Base-by-base conservation (phyloP, 2,113 vertebrate species). In the Piaya cayana region DNA sequence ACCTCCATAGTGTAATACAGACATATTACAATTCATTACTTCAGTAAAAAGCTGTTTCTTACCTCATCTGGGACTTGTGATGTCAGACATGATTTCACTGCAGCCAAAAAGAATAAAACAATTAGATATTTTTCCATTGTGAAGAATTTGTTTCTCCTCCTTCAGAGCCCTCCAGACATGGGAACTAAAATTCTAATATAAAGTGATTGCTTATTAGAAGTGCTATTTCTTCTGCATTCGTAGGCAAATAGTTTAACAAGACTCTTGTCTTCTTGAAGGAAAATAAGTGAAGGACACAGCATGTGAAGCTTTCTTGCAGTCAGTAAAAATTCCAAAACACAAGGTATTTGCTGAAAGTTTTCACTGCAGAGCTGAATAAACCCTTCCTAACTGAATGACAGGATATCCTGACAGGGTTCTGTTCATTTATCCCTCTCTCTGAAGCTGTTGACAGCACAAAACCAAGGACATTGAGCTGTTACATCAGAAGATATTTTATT, bases 361-460 rank as follows among this genome's bases (percentile, higher is more conserved):
- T 85, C 42, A 21, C 82, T 88, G 68, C 60, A 67, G 76, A 88
- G 87, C 92, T 71, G 88, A 86, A 95, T 97, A 96, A 97, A 95
- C 36, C 60, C 55, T 95, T 90, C 88, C 95, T 50, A 63, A 62
- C 52, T 93, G 94, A 97, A 97, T 97, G 95, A 92, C 98, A 98
- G 98, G 98, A 98, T 97, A 97, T 98, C 98, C 98, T 98, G 97
- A 82, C 15, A 12, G 92, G 91, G 70, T 75, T 65, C 36, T 53
- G 27, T 16, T 82, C 56, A 58, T 85, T 87, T 92, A 74, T 77
- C 82, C 72, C 53, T 90, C 55, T 95, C 90, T 93, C 94, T 93
- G 89, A 76, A 85, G 67, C 75, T 93, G 84, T 74, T 96, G 90
- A 93, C 91, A 91, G 84, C 21, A 70, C 25, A 74, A 67, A 83